Percentiles rank a stretch among this genome's conserved stretches.
phyloP scores from a whole-genome alignment of 2,888 invertebrate species.

The Cabera pusaria region DNA sequence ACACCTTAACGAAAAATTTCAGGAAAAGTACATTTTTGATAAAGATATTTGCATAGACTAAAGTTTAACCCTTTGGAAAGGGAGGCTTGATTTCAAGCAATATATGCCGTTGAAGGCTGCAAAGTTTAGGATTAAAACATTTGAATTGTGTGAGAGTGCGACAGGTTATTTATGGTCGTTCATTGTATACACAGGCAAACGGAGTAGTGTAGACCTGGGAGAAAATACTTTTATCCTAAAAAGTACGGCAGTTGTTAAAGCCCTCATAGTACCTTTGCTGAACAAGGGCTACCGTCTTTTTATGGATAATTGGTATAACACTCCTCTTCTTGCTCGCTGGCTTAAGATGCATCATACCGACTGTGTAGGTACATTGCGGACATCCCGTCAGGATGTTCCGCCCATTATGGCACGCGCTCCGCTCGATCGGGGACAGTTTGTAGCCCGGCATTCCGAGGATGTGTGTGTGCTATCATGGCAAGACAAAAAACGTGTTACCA shows the following conservation, averaged over 20 bases:
- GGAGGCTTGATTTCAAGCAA: constrained; percentile 16
- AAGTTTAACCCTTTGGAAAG: constrained; percentile 26
- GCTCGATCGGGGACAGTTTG: constrained; percentile 17
- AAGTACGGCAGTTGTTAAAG: constrained; percentile 11
- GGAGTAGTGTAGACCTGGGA: constrained; percentile 9
- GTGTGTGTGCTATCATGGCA: constrained; percentile 25
- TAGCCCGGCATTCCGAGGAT: constrained; percentile 30
- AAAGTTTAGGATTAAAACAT: constrained; percentile 31
- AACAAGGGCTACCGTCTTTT: constrained; percentile 27
- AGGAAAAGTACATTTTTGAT: constrained; percentile 3
- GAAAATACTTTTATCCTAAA: too few species aligned
- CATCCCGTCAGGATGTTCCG: not conserved
- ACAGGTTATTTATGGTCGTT: too few species aligned
- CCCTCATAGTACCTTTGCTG: not conserved
- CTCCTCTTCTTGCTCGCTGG: constrained; percentile 8
- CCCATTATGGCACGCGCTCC: constrained; percentile 11
- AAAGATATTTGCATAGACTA: constrained; percentile 27
- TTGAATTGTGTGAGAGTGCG: constrained; percentile 30
- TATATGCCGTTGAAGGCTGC: constrained; percentile 24
- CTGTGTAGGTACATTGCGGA: not conserved
- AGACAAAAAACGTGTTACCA: constrained; percentile 22
- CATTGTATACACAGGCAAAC: constrained; percentile 9
- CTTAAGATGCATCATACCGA: constrained; percentile 1
- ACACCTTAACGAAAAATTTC: constrained; percentile 6
- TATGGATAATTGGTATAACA: constrained; percentile 31